Conservation (phyloP, 1,140 invertebrate species). For the Asobara japonica region DNA sequence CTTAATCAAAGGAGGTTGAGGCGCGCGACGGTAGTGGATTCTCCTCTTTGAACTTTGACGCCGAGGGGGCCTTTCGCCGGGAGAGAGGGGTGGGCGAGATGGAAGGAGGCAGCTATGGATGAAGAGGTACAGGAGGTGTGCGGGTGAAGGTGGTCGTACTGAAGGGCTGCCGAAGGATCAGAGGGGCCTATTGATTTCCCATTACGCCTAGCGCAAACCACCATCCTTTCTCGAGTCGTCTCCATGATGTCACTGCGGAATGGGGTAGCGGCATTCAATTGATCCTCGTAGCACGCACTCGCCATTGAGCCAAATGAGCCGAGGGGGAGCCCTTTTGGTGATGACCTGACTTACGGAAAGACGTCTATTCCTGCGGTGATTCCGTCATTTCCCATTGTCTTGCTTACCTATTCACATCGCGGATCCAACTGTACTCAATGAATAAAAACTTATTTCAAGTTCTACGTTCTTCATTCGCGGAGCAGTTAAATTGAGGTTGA, state of each 20-base stretch:
- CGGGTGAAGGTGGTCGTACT: neutral
- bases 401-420: neutral
- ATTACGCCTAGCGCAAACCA: slow-evolving; percentile 36
- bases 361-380: slow-evolving; percentile 39
- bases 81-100: too few relatives aligned
- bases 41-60: slow-evolving; percentile 37
- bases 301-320: slow-evolving; percentile 32
- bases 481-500: too few relatives aligned
- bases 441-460: too few relatives aligned
- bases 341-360: slow-evolving; percentile 27
- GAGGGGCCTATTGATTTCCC: slow-evolving; percentile 48
- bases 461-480: too few relatives aligned
- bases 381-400: slow-evolving; percentile 1
- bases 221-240: slow-evolving; percentile 8
- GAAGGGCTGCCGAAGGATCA: slow-evolving; percentile 9
- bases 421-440: too few relatives aligned
- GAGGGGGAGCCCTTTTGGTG: neutral
- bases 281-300: slow-evolving; percentile 47
- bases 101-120: slow-evolving; percentile 34
- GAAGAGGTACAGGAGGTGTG: slow-evolving; percentile 8
- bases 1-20: slow-evolving; percentile 32
- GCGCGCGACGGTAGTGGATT: slow-evolving; percentile 1
- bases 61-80: slow-evolving; percentile 23
- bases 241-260: neutral
- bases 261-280: slow-evolving; percentile 42